These are phyloP conservation scores for Brachionichthys hirsutus DNA, from an alignment of 2,113 vertebrate species.

Conservation along the genomic window DNA sequence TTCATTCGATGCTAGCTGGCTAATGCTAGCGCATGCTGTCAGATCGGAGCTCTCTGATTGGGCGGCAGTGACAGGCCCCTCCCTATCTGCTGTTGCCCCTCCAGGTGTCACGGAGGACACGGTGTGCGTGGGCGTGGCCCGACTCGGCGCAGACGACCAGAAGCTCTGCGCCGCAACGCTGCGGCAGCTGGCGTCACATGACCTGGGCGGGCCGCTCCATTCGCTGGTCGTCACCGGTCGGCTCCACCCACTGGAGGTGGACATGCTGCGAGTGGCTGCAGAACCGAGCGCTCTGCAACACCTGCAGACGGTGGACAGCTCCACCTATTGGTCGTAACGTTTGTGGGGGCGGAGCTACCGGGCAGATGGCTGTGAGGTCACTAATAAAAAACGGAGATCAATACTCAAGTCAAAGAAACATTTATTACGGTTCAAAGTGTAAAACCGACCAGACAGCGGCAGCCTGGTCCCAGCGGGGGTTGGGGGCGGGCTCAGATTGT, in stretches of 20 bases:
- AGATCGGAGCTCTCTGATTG: no score
- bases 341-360: background rate
- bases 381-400: slow-evolving; percentile 28
- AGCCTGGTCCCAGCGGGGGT: slow-evolving; percentile 31
- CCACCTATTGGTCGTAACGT: slow-evolving; percentile 61
- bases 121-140: slow-evolving; percentile 80
- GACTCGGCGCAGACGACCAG: slow-evolving; percentile 89
- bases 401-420: slow-evolving; percentile 22
- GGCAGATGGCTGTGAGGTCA: background rate
- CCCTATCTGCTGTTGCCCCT: background rate
- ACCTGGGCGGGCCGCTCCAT: slow-evolving; percentile 88
- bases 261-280: slow-evolving; percentile 89
- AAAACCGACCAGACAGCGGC: slow-evolving; percentile 38
- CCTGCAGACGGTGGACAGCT: slow-evolving; percentile 67
- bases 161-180: slow-evolving; percentile 81
- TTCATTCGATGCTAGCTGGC: no score
- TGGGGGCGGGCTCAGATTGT: slow-evolving; percentile 43
- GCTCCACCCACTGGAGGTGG: slow-evolving; percentile 91
- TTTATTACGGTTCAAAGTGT: slow-evolving; percentile 77
- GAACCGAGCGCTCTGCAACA: slow-evolving; percentile 64
- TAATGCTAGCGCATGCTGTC: no score
- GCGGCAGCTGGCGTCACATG: slow-evolving; percentile 82
- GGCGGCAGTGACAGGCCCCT: background rate
- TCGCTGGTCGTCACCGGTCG: slow-evolving; percentile 86
- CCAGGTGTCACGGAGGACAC: slow-evolving; percentile 76